Evolutionary conservation across 1,140 invertebrate genomes (phyloP), one percentile per base, ranked within the genome.

Genomic region (Bombus huntii): DNA sequence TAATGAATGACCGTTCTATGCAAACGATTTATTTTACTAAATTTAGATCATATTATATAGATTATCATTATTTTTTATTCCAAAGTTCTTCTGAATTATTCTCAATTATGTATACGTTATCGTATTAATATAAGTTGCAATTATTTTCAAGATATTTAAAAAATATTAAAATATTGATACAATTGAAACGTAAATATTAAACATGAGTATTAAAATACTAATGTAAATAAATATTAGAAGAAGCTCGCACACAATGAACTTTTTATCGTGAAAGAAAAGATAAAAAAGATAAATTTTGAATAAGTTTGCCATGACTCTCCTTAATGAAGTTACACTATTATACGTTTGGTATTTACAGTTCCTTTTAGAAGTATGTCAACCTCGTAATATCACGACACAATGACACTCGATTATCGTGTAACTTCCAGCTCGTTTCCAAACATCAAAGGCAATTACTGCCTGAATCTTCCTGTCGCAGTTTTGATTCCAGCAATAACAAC

Each of bases 361-460:
- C 6, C 47, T 34, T 18, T 3, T 5, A 22, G 39, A 57, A 22
- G 6, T 31, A 25, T 3, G 28, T 15, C 15, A 18, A 3, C 39
- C 53, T 34, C 53, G 37, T 59, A 34, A 34, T 28, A 28, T 44
- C 15, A 42, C 37, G 47, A 44, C 39, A 53, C 34, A 80, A 62
- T 39, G 37, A 22, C 22, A 57, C 42, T 65, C 44, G n/a, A 76
- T 83, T 75, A 75, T 34, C 42, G 39, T n/a, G 37, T 8, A 57
- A 81, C 53, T 62, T 81, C 53, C 68, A n/a, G 68, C 47, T 39
- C 74, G 42, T 34, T 68, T 75, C 9, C 31, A 66, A 73, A 57
- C 18, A 57, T 76, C 73, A 25, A 68, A 68, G 44, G 34, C 57
- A 53, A 66, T 83, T 83, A 73, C 72, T 3, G 44, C 3, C 25